Evolutionary conservation across 2,888 invertebrate species (phyloP), one percentile per base, ranked within the genome.

Genomic region (Nomada ferruginata): DNA sequence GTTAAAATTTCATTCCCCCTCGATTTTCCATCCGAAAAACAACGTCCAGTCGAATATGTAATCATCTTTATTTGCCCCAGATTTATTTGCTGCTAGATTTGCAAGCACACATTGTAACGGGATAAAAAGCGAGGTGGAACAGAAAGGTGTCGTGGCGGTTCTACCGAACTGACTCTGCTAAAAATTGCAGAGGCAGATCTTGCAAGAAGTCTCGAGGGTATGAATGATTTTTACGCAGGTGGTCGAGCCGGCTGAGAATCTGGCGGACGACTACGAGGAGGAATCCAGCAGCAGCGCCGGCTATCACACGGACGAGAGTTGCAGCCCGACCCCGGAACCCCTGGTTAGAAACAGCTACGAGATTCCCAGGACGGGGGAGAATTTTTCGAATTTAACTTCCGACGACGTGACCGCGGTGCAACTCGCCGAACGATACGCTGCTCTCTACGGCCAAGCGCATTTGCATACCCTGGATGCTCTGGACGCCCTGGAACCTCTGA

Each of bases 391-490:
- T 53, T 65, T 75, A 26, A 77, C 64, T 36, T 79, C 76, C n/a
- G 75, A 26, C 36, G 88, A 91, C 57, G 65, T 68, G 18, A 85
- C 85, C 50, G 87, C 82, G 42, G 91, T 90, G 76, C 88, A 95
- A 92, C 96, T 96, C 89, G 96, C 98, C 79, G 96, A 97, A 72
- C 96, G 96, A 90, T 99, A 98, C 94, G 97, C 97, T 52, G 96
- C 96, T 82, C 95, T 99, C 79, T 99, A 98, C 94, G 96, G 97
- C 69, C 96, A 97, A 89, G 97, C 97, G 50, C 95, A 98, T 76
- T 96, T 97, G 77, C 97, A 98, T 90, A 97, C 97, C 0, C 94
- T 98, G 89, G 98, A 98, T 89, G 97, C 98, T 13, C 94, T 99
- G 80, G 97, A 98, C 89, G 95, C 96, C 47, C 94, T 99, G 79